Evolutionary conservation across 2,113 vertebrate species (phyloP).

Genomic region (Charadrius vociferus): DNA sequence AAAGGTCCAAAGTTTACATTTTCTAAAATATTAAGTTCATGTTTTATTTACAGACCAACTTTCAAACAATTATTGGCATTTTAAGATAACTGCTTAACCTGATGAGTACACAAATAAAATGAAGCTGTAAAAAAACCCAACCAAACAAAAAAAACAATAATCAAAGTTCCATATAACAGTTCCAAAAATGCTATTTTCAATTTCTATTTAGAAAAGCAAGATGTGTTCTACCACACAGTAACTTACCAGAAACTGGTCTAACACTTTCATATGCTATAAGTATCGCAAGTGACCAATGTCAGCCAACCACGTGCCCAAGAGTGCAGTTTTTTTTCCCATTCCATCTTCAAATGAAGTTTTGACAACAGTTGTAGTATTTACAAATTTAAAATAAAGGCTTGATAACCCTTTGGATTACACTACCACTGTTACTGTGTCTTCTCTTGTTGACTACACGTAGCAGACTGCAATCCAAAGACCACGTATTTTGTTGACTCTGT

Average conservation of each 20-base stretch:
- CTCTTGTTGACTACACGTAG: background rate
- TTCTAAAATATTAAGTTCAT: conserved; percentile 70
- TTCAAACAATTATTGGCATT: conserved; percentile 70
- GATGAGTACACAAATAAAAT: conserved; percentile 56
- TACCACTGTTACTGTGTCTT: conserved; percentile 9
- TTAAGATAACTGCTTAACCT: conserved; percentile 65
- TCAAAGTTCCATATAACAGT: conserved; percentile 28
- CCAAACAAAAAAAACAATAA: conserved; percentile 26
- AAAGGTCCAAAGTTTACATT: conserved; percentile 69
- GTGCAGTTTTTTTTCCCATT: conserved; percentile 26
- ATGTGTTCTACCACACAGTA: conserved; percentile 66
- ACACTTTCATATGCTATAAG: conserved; percentile 54
- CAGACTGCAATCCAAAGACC: conserved; percentile 7
- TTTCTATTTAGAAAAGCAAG: conserved; percentile 65
- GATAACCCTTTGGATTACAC: conserved; percentile 11
- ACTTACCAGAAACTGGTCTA: conserved; percentile 68
- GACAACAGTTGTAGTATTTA: conserved; percentile 71
- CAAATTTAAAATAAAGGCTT: conserved; percentile 57
- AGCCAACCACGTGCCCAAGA: conserved; percentile 48
- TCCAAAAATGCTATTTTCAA: conserved; percentile 55
- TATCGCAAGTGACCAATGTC: conserved; percentile 11
- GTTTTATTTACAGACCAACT: conserved; percentile 76
- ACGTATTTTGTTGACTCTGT: background rate
- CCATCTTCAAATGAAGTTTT: conserved; percentile 64
- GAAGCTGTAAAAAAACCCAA: conserved; percentile 56